Conservation (phyloP, 1,140 invertebrate genomes). For the Zaprionus capensis region DNA sequence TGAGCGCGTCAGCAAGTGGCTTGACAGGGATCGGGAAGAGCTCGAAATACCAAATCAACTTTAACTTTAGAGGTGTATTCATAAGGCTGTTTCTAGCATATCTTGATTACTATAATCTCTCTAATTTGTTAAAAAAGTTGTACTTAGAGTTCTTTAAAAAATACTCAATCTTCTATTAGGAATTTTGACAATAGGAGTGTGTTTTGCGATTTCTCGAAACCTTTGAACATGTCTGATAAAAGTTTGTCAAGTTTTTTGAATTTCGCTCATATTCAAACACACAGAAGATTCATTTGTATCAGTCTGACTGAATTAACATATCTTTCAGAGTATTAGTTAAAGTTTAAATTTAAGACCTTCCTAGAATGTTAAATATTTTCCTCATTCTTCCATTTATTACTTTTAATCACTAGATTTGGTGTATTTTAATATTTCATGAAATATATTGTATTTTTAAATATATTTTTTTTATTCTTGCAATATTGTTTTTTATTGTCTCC, state of each 20-base stretch:
- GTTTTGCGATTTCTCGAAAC: not conserved
- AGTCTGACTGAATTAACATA: too few species aligned
- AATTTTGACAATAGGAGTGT: not conserved
- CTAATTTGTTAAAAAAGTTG: not conserved
- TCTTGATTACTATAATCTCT: not conserved
- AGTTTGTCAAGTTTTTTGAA: too few species aligned
- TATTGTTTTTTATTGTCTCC: not conserved
- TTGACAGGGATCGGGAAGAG: not conserved
- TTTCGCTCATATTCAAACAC: too few species aligned
- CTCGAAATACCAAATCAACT: conserved; percentile 1
- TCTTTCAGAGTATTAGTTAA: too few species aligned
- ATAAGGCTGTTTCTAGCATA: not conserved
- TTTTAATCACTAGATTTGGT: too few species aligned
- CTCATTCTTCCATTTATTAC: too few species aligned
- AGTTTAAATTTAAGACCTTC: too few species aligned
- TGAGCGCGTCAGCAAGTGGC: conserved; percentile 34
- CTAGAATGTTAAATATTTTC: too few species aligned
- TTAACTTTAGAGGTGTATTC: not conserved
- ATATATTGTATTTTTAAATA: not conserved
- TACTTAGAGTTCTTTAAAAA: not conserved
- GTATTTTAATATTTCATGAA: not conserved
- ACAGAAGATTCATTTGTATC: too few species aligned
- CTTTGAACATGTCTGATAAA: not conserved
- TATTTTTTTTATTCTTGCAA: not conserved
- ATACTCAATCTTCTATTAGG: not conserved